Conservation (phyloP, 2,113 vertebrate species). For the Xenopus laevis region DNA sequence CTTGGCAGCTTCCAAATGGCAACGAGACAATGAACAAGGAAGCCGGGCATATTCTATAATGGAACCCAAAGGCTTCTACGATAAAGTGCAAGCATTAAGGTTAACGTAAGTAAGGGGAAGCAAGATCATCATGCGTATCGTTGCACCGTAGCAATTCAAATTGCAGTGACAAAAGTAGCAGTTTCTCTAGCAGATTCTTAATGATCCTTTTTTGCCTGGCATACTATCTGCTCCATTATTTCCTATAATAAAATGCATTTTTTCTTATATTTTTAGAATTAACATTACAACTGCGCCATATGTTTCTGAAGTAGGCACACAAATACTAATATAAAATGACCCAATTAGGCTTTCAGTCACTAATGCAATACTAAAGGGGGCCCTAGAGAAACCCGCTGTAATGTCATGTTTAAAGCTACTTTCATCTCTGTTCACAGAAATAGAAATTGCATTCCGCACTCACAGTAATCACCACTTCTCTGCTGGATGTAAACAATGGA, state of each 20-base stretch:
- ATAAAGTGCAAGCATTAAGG: too few species aligned
- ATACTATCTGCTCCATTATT: constrained; percentile 15
- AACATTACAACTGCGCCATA: background rate
- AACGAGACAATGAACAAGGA: too few species aligned
- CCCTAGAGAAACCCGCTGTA: constrained; percentile 12
- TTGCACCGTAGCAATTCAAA: background rate
- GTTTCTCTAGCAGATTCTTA: background rate
- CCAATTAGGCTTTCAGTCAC: background rate
- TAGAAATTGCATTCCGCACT: constrained; percentile 43
- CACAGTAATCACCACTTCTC: constrained; percentile 41
- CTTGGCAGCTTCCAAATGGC: too few species aligned
- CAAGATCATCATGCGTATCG: too few species aligned
- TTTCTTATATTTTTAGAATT: background rate
- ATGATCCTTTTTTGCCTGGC: background rate
- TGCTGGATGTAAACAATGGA: constrained; percentile 41
- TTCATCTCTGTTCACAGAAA: constrained; percentile 31
- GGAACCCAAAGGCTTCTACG: too few species aligned
- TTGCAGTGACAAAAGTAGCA: background rate
- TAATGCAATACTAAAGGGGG: rapidly evolving
- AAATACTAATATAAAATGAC: constrained; percentile 36
- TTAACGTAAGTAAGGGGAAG: too few species aligned
- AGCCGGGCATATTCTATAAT: too few species aligned
- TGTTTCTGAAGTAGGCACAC: constrained; percentile 36
- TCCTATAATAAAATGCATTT: constrained; percentile 28
- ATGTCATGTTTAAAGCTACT: background rate